A percentile compares a stretch with the other conserved stretches of the same genome.
Evolutionary conservation across 2,113 vertebrate genomes (phyloP).

Genomic region (Hylia prasina): DNA sequence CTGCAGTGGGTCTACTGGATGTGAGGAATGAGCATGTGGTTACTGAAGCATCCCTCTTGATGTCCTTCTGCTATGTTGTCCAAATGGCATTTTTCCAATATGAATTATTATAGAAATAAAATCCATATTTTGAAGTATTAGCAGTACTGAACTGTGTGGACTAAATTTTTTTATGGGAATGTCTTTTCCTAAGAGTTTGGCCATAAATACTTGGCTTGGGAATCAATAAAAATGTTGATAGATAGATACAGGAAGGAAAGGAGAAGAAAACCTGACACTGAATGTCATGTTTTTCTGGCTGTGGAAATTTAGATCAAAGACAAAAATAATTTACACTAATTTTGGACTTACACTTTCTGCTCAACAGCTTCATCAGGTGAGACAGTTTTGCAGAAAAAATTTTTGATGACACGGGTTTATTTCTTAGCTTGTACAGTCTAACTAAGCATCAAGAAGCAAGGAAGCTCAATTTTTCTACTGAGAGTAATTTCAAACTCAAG

Average conservation of each 20-base stretch:
- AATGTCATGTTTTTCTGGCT: background rate
- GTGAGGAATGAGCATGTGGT: background rate
- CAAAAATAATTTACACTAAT: background rate
- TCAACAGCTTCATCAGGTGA: background rate
- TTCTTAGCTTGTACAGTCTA: background rate
- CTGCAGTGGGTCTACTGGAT: background rate
- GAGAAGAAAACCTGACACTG: background rate
- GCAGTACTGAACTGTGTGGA: background rate
- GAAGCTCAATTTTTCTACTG: background rate
- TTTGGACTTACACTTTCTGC: background rate
- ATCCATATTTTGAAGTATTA: background rate
- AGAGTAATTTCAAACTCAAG: background rate
- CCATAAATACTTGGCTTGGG: background rate
- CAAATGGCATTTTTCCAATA: background rate
- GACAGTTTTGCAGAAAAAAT: background rate
- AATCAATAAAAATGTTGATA: background rate
- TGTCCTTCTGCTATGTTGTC: background rate
- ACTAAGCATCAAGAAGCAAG: background rate
- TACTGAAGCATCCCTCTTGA: background rate
- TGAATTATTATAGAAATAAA: background rate
- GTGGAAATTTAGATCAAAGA: background rate
- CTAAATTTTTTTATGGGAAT: background rate
- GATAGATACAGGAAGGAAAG: background rate
- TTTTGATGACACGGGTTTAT: background rate
- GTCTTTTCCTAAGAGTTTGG: background rate